Evolutionary conservation across 2,888 invertebrate species (phyloP), one percentile per base, ranked within the genome.

Genomic region (Linnaemya vulpina): DNA sequence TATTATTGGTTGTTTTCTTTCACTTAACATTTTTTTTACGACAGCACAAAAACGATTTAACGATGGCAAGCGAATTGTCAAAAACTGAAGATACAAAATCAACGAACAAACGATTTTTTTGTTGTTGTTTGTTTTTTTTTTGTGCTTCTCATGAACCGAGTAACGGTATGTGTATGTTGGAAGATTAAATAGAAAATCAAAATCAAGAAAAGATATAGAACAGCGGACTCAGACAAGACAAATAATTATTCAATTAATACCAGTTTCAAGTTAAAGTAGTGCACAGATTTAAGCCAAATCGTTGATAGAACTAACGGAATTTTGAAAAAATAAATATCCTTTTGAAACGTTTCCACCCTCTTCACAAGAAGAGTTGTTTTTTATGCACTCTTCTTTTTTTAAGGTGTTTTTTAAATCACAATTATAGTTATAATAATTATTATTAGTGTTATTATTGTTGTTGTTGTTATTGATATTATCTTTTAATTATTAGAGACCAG

Each of bases 161-260:
- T 76, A 84, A 76, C 67, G 76, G 77, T 63, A 84, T 81, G 77
- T 84, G 80, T 84, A 73, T 68, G 68, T 80, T 22, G 55, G 53
- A 38, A 67, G 17, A 67, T 25, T 43, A 7, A 77, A 60, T 15
- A 30, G n/a, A 40, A 49, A 60, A 68, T 62, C 22, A 17, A 49
- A 79, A 55, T 62, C 13, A 38, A 53, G 9, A 3, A 13, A 38
- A 60, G 1, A 13, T 25, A 51, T 0, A 49, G 51, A 30, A 43
- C 0, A 55, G 25, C 8, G 22, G 53, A 25, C 20, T 13, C 3
- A 25, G 38, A 3, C 60, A 20, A 38, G n/a, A n/a, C n/a, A 17
- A 17, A 60, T 17, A 35, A 11, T 53, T 49, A 30, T 30, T 30
- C 5, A 30, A 30, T 30, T 30, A 30, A 30, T 30, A 30, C n/a